Conservation (phyloP, 2,797 vertebrate species). For the Cephalopachus bancanus region DNA sequence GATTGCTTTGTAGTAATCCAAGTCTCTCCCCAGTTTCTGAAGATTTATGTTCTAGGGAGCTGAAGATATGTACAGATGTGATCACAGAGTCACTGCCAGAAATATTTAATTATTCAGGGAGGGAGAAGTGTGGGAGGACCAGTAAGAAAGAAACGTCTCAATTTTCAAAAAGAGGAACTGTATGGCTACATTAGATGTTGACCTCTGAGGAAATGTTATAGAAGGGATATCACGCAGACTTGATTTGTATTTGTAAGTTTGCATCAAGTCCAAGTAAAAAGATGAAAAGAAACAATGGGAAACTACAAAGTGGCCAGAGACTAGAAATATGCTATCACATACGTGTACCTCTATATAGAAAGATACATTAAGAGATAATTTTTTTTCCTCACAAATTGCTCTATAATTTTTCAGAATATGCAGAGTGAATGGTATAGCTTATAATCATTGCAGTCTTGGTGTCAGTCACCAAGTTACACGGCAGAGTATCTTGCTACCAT, state of each 20-base stretch:
- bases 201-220: neutral
- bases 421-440: slow-evolving; percentile 2
- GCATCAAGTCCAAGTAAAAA: slow-evolving; percentile 1
- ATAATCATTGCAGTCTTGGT: neutral
- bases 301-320: neutral
- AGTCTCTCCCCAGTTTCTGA: neutral
- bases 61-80: neutral
- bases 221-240: neutral
- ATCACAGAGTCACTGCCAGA: neutral
- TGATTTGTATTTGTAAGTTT: neutral
- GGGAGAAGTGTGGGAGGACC: neutral
- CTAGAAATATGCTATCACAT: neutral
- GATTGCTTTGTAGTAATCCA: neutral
- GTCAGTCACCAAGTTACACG: slow-evolving; percentile 43
- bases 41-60: neutral
- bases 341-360: neutral
- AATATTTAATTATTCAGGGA: slow-evolving; percentile 38
- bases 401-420: slow-evolving; percentile 40
- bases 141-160: neutral
- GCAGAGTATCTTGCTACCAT: neutral
- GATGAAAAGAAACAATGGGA: neutral
- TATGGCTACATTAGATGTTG: neutral
- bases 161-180: neutral
- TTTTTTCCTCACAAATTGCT: slow-evolving; percentile 58
- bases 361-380: neutral